Base-by-base conservation (phyloP, 2,797 vertebrate genomes). In the Pipistrellus nathusii region DNA sequence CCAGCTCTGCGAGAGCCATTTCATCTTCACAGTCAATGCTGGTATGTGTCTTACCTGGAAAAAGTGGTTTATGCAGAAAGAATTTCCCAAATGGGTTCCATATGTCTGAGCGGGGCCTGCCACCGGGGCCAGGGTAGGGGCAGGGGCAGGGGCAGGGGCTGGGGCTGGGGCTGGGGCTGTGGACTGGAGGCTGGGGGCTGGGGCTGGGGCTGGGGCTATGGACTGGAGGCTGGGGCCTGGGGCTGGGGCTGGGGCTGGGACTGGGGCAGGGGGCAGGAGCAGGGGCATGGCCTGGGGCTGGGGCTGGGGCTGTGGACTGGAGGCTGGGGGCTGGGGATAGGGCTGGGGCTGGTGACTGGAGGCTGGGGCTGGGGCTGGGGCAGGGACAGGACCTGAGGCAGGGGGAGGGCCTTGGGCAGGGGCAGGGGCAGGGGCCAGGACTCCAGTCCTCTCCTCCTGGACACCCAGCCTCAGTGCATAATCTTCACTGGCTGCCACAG, bases 51-150 rank as follows among this genome's bases (percentile, higher is more conserved):
- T 96, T 69, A 97, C 96, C 97, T 96, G 97, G 94, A 96, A 96
- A 96, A 94, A 96, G 90, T 20, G 92, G 92, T 85, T 94, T 85
- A 84, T 93, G 86, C 91, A 90, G 90, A 94, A 96, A 81, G 96
- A 97, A 97, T 96, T 95, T 94, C 94, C 90, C 96, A 97, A 96
- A 97, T 97, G 96, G 82, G 51, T 96, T 95, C 97, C 96, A 97
- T 92, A 96, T 96, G 97, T 91, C 59, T 23, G 76, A n/a, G 66
- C 13, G 0, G 78, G 76, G 89, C 88, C 81, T 91, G 87, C 57
- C 18, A 2, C 3, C 0, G 12, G 57, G 59, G 59, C 59, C 57
- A 13, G 27, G 59, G 27, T 14, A 62, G 59, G 5, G 57, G 57
- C 25, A 59, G 27, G 27, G 27, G 59, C 44, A 1, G 17, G 46